Evolutionary conservation across 2,113 vertebrate genomes (phyloP).

Genomic region (Turnix velox): DNA sequence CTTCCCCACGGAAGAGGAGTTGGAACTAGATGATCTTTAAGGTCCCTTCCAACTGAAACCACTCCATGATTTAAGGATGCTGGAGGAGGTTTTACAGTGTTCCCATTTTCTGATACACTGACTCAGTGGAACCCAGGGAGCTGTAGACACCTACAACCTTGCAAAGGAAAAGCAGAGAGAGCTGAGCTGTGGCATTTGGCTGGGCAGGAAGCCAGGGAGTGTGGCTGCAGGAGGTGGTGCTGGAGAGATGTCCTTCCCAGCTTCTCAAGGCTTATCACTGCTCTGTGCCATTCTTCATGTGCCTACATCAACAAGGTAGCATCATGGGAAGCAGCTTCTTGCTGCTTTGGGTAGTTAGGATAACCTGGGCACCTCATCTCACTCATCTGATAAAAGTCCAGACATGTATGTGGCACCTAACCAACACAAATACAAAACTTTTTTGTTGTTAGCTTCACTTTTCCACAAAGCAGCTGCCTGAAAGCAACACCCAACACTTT

Average conservation of each 20-base stretch:
- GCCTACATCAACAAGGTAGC: accelerated
- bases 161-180: not conserved
- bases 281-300: not conserved
- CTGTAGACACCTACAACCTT: not conserved
- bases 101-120: not conserved
- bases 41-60: no score
- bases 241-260: accelerated
- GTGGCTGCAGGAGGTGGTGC: not conserved
- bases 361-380: not conserved
- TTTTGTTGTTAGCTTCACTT: not conserved
- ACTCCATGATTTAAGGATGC: no score
- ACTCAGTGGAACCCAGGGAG: not conserved
- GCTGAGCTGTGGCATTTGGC: not conserved
- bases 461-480: not conserved
- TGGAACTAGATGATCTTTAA: no score
- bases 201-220: accelerated
- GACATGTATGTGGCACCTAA: not conserved
- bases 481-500: not conserved
- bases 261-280: accelerated
- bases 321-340: not conserved
- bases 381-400: not conserved
- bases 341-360: not conserved
- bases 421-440: not conserved
- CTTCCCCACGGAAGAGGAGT: no score
- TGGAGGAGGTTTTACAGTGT: not conserved